These are phyloP conservation scores for Tricholaema leucomelas DNA, from an alignment of 2,113 vertebrate species.

Conservation along the genomic window DNA sequence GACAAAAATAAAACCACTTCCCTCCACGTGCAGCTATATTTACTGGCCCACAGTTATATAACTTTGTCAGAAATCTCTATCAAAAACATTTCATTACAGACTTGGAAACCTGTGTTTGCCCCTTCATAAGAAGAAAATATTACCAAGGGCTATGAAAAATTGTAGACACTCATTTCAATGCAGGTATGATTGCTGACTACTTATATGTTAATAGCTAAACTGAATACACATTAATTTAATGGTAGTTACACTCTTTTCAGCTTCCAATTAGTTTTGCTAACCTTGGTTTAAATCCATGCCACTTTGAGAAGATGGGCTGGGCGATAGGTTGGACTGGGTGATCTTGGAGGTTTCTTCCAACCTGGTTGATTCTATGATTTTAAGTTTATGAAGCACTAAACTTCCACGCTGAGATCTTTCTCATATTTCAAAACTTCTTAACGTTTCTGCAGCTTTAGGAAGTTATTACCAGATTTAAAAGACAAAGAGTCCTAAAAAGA, in stretches of 20 bases:
- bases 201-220: background rate
- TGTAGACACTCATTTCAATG: background rate
- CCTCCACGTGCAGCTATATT: background rate
- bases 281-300: background rate
- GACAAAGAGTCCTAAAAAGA: background rate
- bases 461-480: conserved; percentile 1
- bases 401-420: background rate
- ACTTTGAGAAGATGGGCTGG: too few relatives aligned
- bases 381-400: background rate
- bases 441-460: background rate
- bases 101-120: background rate
- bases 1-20: background rate
- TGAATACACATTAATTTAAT: background rate
- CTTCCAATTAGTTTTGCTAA: background rate
- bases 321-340: too few relatives aligned
- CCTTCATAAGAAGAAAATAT: background rate
- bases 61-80: background rate
- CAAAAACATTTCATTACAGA: background rate
- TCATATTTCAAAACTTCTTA: background rate
- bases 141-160: background rate
- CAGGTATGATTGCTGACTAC: background rate
- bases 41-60: background rate
- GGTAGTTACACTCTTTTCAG: background rate
- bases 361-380: too few relatives aligned
- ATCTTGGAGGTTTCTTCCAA: too few relatives aligned